These are phyloP conservation scores for Thyatira batis DNA, from an alignment of 2,888 invertebrate species.

Conservation along the genomic window DNA sequence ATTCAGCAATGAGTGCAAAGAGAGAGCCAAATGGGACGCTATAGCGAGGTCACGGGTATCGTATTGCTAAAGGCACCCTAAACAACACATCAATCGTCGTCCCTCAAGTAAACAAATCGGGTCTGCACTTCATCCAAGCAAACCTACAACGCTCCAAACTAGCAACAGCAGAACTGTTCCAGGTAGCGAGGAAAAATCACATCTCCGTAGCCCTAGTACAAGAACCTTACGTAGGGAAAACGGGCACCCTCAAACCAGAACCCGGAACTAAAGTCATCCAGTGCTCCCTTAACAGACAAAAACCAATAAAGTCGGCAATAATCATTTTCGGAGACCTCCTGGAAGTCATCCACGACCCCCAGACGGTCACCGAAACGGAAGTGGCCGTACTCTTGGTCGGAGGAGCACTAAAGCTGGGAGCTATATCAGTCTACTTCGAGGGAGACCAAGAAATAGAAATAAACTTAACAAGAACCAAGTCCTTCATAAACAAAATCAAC, in stretches of 20 bases:
- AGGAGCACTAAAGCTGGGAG: conserved; percentile 13
- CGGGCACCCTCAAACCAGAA: conserved; percentile 16
- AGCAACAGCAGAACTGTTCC: conserved; percentile 25
- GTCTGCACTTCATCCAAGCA: conserved; percentile 16
- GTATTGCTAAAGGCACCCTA: no score
- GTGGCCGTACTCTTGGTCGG: conserved; percentile 15
- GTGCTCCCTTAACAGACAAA: conserved; percentile 22
- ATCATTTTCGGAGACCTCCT: conserved; percentile 18
- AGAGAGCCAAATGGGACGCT: conserved; percentile 21
- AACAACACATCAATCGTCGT: conserved; percentile 13
- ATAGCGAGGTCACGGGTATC: conserved; percentile 21
- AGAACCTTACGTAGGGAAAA: conserved; percentile 32
- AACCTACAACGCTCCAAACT: conserved; percentile 25
- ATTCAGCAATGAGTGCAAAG: background rate
- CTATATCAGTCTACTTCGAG: conserved; percentile 24
- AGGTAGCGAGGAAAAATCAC: conserved; percentile 10
- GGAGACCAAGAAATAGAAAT: conserved; percentile 14
- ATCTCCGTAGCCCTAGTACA: conserved; percentile 24
- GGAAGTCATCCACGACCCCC: conserved; percentile 20
- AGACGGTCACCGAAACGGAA: conserved; percentile 24
- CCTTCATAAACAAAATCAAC: background rate
- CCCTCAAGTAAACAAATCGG: background rate
- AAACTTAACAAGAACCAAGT: conserved; percentile 5
- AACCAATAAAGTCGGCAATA: conserved; percentile 27
- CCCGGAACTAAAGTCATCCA: conserved; percentile 23